Evolutionary conservation across 2,888 invertebrate species (phyloP).

Genomic region (Machimus atricapillus): DNA sequence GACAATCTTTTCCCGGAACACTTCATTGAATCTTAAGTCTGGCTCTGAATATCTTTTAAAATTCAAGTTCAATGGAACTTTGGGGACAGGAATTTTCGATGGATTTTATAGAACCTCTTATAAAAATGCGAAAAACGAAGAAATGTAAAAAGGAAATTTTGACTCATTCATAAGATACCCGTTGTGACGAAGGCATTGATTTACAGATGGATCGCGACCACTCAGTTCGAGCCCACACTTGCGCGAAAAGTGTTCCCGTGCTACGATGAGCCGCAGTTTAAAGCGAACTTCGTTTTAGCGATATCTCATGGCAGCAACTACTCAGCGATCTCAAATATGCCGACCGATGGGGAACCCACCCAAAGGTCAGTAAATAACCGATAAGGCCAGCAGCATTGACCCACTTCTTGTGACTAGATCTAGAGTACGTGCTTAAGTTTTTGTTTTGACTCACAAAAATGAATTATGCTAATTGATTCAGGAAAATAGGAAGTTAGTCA

Average conservation of each 20-base stretch:
- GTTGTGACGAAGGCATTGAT: neutral
- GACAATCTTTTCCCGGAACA: neutral
- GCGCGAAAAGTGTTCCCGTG: constrained; percentile 78
- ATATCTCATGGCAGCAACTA: constrained; percentile 66
- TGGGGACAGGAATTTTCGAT: constrained; percentile 66
- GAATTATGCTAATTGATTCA: neutral
- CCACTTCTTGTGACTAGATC: neutral
- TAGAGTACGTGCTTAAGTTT: neutral
- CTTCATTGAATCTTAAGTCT: constrained; percentile 44
- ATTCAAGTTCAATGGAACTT: constrained; percentile 67
- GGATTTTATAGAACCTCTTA: constrained; percentile 72
- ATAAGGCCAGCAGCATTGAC: neutral
- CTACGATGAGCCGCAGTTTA: constrained; percentile 76
- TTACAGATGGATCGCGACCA: constrained; percentile 35
- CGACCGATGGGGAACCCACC: constrained; percentile 46
- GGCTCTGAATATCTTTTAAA: constrained; percentile 55
- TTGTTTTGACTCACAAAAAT: neutral
- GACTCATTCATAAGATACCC: neutral
- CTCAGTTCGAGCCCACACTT: constrained; percentile 73
- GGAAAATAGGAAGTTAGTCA: neutral
- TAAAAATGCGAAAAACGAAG: constrained; percentile 53
- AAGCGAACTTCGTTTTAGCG: constrained; percentile 71
- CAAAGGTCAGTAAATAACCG: constrained; percentile 33
- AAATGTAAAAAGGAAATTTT: constrained; percentile 56
- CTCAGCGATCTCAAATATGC: constrained; percentile 61